These are phyloP conservation scores for Metacarcinus magister DNA, from an alignment of 2,888 invertebrate genomes.

Conservation along the genomic window DNA sequence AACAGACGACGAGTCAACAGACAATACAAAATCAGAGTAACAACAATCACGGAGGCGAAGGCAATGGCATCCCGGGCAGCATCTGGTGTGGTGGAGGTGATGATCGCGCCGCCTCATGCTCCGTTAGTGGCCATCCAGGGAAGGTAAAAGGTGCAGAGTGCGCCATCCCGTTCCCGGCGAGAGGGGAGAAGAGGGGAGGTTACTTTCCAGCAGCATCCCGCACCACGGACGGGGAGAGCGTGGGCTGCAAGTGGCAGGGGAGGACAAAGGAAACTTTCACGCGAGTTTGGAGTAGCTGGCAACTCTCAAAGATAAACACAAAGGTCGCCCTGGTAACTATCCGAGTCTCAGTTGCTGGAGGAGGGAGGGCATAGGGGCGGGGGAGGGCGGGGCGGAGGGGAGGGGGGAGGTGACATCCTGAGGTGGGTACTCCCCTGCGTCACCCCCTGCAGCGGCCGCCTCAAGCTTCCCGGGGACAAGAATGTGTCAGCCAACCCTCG, in stretches of 20 bases:
- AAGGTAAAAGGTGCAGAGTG: slow-evolving; percentile 5
- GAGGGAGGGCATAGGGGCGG: neutral
- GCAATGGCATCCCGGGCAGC: neutral
- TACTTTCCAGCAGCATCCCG: slow-evolving; percentile 4
- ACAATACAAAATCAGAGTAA: slow-evolving; percentile 32
- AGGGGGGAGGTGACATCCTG: neutral
- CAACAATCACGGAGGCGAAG: neutral
- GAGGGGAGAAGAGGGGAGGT: slow-evolving; percentile 17
- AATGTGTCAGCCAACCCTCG: neutral
- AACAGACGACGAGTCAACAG: neutral
- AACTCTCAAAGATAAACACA: slow-evolving; percentile 70
- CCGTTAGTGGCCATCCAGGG: slow-evolving; percentile 17
- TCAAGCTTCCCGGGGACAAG: neutral
- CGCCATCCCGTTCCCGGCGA: slow-evolving; percentile 13
- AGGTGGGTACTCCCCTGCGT: neutral
- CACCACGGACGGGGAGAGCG: neutral
- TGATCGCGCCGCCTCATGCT: neutral
- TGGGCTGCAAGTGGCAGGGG: slow-evolving; percentile 60
- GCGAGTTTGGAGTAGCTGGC: slow-evolving; percentile 64
- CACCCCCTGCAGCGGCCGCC: neutral
- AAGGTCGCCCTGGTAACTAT: slow-evolving; percentile 66
- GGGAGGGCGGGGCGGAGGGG: neutral
- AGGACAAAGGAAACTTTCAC: slow-evolving; percentile 67
- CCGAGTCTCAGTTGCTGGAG: slow-evolving; percentile 47
- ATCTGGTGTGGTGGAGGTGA: neutral